Percentiles rank a stretch among this genome's conserved stretches.
These are phyloP conservation scores for Nasonia giraulti DNA, from an alignment of 1,140 invertebrate species.

Conservation along the genomic window DNA sequence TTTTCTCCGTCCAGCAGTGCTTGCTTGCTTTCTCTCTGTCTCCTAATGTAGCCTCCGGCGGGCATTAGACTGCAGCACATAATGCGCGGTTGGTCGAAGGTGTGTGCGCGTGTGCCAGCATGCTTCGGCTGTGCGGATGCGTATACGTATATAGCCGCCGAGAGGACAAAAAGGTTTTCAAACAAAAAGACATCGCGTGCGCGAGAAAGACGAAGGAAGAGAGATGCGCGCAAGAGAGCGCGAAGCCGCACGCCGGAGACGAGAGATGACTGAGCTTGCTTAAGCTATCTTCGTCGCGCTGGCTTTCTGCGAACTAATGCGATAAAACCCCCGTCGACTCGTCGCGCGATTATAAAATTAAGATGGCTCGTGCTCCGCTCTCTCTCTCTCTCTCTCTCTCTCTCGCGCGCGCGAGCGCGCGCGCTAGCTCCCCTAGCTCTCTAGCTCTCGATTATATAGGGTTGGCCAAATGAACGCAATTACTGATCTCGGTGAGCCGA, in stretches of 20 bases:
- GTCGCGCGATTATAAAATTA: conserved; percentile 27
- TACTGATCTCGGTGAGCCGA: conserved; percentile 21
- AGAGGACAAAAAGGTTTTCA: conserved; percentile 40
- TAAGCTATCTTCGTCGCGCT: neutral
- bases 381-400: no score
- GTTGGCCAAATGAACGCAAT: conserved; percentile 30
- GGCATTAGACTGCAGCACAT: conserved; percentile 24
- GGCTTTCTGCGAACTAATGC: neutral
- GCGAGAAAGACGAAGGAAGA: neutral
- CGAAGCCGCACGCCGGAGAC: neutral
- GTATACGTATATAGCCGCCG: neutral
- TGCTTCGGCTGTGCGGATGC: neutral
- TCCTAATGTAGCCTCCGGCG: conserved; percentile 49
- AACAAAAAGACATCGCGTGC: conserved; percentile 42
- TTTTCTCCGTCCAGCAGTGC: neutral
- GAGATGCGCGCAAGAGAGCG: neutral
- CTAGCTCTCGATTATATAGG: neutral
- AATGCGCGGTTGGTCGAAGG: no score
- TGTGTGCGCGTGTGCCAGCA: no score
- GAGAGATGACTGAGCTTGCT: neutral
- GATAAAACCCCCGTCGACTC: conserved; percentile 5
- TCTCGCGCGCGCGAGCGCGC: no score
- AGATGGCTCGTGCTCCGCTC: neutral
- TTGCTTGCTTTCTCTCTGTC: conserved; percentile 10
- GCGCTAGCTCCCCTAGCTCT: neutral